Conservation (phyloP, 1,140 invertebrate genomes). For the Heterodera carotae region DNA sequence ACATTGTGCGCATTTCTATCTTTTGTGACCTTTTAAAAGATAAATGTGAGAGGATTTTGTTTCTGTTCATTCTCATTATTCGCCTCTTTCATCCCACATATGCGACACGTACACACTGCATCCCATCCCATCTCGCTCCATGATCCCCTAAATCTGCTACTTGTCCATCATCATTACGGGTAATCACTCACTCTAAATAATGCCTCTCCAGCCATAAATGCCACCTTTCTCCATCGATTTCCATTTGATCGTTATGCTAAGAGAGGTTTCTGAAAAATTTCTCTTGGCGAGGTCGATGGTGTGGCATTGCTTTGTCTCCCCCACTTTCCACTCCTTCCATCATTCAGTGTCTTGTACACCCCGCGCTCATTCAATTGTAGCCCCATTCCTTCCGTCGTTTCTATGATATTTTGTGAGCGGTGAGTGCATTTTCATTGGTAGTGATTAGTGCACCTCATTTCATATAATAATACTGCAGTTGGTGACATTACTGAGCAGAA, state of each 20-base stretch:
- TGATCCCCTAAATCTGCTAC: background rate
- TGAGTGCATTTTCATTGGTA: background rate
- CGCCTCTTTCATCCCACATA: background rate
- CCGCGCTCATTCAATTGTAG: background rate
- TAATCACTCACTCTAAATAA: background rate
- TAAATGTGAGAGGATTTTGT: slow-evolving; percentile 1
- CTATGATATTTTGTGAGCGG: background rate
- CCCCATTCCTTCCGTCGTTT: background rate
- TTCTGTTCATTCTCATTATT: background rate
- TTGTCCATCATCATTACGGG: background rate
- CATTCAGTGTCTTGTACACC: background rate
- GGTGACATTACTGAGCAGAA: too few relatives aligned
- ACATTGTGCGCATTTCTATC: slow-evolving; percentile 9
- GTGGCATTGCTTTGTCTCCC: background rate
- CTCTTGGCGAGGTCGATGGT: background rate
- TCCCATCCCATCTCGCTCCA: too few relatives aligned
- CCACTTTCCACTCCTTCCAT: too few relatives aligned
- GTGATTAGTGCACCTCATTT: background rate
- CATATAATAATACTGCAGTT: too few relatives aligned
- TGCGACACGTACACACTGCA: background rate
- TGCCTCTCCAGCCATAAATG: background rate
- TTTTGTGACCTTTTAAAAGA: slow-evolving; percentile 4
- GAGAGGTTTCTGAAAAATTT: too few relatives aligned
- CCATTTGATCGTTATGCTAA: background rate
- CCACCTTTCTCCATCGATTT: background rate